Evolutionary conservation across 2,888 invertebrate species (phyloP).

Genomic region (Tachina lurida): DNA sequence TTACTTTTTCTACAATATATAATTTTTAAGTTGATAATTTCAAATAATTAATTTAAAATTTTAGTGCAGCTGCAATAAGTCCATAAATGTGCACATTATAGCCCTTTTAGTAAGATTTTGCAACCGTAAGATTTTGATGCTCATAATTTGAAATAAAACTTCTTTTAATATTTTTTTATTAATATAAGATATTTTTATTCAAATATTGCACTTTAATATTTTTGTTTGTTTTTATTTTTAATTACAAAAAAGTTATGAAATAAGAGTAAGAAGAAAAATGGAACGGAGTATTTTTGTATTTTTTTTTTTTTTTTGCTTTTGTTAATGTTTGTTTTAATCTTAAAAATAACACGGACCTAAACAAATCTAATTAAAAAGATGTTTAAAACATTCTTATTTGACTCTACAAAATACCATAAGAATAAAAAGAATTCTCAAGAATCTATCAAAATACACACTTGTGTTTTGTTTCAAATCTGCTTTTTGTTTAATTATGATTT

Average conservation of each 20-base stretch:
- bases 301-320: slow-evolving; percentile 50
- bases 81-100: no score
- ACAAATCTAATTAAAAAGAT: slow-evolving; percentile 52
- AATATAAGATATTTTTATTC: slow-evolving; percentile 66
- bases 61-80: no score
- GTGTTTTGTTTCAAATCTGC: slow-evolving; percentile 13
- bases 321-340: slow-evolving; percentile 53
- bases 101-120: not conserved
- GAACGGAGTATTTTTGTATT: slow-evolving; percentile 62
- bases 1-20: no score
- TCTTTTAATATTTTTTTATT: slow-evolving; percentile 27
- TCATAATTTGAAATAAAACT: not conserved
- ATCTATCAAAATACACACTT: slow-evolving; percentile 63
- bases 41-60: no score
- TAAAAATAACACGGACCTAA: slow-evolving; percentile 66
- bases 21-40: no score
- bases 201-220: slow-evolving; percentile 68
- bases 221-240: slow-evolving; percentile 39
- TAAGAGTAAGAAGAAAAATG: slow-evolving; percentile 64
- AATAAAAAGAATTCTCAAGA: slow-evolving; percentile 61
- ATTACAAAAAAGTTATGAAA: slow-evolving; percentile 61
- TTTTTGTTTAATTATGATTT: slow-evolving; percentile 4
- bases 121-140: not conserved
- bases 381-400: slow-evolving; percentile 64
- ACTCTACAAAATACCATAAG: slow-evolving; percentile 56